These are phyloP conservation scores for Lagorchestes hirsutus DNA, from an alignment of 2,797 vertebrate species.

Conservation along the genomic window DNA sequence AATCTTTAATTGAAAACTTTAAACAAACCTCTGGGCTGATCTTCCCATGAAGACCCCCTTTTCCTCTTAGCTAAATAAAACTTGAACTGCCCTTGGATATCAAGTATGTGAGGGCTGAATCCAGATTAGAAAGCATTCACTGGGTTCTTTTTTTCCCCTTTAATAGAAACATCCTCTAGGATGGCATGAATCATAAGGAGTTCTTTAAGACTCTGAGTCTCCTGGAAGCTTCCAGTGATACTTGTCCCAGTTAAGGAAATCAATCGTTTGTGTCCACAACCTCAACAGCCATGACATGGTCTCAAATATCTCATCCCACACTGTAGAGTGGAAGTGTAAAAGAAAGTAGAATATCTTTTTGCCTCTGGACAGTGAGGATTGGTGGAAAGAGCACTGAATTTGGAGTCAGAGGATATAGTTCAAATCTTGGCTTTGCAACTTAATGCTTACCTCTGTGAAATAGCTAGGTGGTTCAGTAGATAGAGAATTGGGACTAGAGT, in stretches of 20 bases:
- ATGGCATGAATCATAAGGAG: slow-evolving; percentile 72
- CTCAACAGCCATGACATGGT: slow-evolving; percentile 18
- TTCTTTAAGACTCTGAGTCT: slow-evolving; percentile 66
- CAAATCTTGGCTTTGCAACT: background rate
- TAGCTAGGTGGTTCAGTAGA: background rate
- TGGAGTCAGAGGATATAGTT: background rate
- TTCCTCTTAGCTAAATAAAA: background rate
- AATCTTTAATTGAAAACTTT: slow-evolving; percentile 17
- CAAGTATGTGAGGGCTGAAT: background rate
- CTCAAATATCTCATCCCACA: slow-evolving; percentile 10
- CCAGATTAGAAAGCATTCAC: slow-evolving; percentile 55
- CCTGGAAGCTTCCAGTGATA: slow-evolving; percentile 64
- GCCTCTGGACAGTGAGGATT: background rate
- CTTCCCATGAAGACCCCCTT: background rate
- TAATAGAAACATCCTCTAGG: slow-evolving; percentile 39
- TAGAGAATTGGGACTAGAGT: background rate
- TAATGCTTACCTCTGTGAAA: background rate
- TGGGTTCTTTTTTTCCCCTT: slow-evolving; percentile 50
- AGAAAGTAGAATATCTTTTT: background rate
- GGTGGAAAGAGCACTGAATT: background rate
- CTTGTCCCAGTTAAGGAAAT: slow-evolving; percentile 61
- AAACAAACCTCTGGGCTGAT: slow-evolving; percentile 4
- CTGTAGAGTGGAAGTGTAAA: background rate
- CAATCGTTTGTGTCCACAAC: slow-evolving; percentile 26
- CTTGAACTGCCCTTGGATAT: slow-evolving; percentile 21